A percentile compares a stretch with the other conserved stretches of the same genome.
Evolutionary conservation across 2,113 vertebrate species (phyloP).

Genomic region (Proteles cristata): DNA sequence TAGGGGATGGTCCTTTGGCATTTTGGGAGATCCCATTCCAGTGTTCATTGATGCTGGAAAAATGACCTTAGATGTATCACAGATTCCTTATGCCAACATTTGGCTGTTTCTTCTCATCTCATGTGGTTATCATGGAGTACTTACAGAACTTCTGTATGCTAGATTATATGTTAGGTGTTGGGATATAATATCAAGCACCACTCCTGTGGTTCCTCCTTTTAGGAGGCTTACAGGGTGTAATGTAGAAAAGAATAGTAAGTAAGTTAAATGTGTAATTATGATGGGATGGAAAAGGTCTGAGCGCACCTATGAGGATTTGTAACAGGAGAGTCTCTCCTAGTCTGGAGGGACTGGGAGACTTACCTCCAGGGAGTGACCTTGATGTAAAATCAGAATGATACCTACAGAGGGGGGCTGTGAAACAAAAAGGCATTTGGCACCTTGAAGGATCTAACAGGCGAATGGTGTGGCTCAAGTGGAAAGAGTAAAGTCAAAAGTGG

Average conservation of each 20-base stretch:
- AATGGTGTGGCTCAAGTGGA: not conserved
- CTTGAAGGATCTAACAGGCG: not conserved
- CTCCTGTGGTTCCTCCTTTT: not conserved
- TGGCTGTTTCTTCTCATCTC: not conserved
- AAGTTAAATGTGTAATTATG: not conserved
- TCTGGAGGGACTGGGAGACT: not conserved
- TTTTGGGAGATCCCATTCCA: not conserved
- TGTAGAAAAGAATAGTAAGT: not conserved
- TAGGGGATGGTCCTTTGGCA: not conserved
- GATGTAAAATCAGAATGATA: conserved; percentile 12
- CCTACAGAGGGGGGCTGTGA: not conserved
- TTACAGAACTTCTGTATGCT: conserved; percentile 1
- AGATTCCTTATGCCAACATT: not conserved
- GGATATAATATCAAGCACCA: not conserved
- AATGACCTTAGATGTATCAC: not conserved
- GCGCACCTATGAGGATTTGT: not conserved
- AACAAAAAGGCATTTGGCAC: not conserved
- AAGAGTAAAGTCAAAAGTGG: not conserved
- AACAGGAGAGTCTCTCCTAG: not conserved
- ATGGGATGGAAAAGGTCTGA: not conserved
- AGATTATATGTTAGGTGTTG: not conserved
- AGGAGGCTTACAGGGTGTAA: not conserved
- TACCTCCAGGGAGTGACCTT: not conserved
- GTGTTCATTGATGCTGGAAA: not conserved
- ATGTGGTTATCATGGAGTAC: not conserved